A percentile compares a stretch with the other conserved stretches of the same genome.
Conservation (phyloP, 2,797 vertebrate genomes). For the Poecilia velifera region DNA sequence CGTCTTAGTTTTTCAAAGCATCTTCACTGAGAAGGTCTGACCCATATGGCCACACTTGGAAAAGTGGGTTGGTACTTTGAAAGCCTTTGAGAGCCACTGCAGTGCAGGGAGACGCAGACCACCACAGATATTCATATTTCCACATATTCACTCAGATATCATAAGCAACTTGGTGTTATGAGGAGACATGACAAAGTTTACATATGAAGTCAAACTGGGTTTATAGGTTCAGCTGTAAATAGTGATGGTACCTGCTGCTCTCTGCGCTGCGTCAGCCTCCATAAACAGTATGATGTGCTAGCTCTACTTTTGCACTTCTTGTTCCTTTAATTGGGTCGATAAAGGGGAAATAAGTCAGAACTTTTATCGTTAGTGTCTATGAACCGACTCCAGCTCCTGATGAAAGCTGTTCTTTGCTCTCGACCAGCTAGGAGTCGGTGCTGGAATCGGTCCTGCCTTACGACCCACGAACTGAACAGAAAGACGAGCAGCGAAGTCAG, state of each 20-base stretch:
- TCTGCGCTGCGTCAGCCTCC: neutral
- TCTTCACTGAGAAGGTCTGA: neutral
- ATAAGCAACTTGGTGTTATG: neutral
- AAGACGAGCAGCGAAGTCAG: neutral
- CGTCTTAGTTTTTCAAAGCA: neutral
- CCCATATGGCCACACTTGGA: too few relatives aligned
- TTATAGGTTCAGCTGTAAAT: neutral
- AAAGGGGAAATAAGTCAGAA: neutral
- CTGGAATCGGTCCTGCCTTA: neutral
- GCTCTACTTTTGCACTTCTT: neutral
- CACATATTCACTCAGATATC: neutral
- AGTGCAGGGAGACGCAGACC: neutral
- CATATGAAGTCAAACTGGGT: neutral
- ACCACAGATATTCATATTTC: neutral
- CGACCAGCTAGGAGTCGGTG: neutral
- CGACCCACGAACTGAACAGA: neutral
- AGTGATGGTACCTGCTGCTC: neutral
- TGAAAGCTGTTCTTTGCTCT: neutral
- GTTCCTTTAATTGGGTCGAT: neutral
- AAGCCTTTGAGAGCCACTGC: neutral
- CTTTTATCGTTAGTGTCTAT: neutral
- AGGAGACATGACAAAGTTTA: neutral
- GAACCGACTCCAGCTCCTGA: neutral
- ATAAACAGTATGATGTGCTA: neutral
- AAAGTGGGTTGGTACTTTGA: neutral